These are phyloP conservation scores for Plecotus auritus DNA, from an alignment of 2,113 vertebrate species.

Conservation along the genomic window DNA sequence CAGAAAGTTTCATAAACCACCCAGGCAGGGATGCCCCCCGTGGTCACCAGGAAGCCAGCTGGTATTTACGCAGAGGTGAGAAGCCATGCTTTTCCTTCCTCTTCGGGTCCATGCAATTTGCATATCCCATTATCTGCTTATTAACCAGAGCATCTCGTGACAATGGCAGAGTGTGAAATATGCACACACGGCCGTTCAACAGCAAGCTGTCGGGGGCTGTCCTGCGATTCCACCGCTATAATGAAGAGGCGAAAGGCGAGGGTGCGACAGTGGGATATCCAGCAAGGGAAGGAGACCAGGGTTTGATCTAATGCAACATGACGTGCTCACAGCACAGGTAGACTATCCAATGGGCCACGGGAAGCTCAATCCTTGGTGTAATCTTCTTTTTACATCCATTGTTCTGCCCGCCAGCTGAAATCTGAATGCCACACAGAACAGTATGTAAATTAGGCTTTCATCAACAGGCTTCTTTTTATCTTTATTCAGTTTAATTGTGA, in stretches of 20 bases:
- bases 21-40: neutral
- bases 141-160: constrained; percentile 71
- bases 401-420: constrained; percentile 54
- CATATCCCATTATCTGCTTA: constrained; percentile 79
- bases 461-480: constrained; percentile 65
- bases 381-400: constrained; percentile 63
- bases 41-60: neutral
- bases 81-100: constrained; percentile 30
- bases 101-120: constrained; percentile 71
- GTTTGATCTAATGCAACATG: constrained; percentile 78
- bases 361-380: constrained; percentile 71
- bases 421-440: constrained; percentile 43
- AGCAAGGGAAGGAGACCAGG: constrained; percentile 62
- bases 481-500: constrained; percentile 70
- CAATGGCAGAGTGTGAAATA: constrained; percentile 74
- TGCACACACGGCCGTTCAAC: constrained; percentile 39
- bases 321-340: constrained; percentile 66
- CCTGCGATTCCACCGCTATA: constrained; percentile 65
- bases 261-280: constrained; percentile 49
- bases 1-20: constrained; percentile 16
- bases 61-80: constrained; percentile 42
- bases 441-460: constrained; percentile 69
- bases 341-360: constrained; percentile 73
- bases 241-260: constrained; percentile 64
- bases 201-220: constrained; percentile 63